phyloP scores from a whole-genome alignment of 2,888 invertebrate genomes.

The Mamestra brassicae region DNA sequence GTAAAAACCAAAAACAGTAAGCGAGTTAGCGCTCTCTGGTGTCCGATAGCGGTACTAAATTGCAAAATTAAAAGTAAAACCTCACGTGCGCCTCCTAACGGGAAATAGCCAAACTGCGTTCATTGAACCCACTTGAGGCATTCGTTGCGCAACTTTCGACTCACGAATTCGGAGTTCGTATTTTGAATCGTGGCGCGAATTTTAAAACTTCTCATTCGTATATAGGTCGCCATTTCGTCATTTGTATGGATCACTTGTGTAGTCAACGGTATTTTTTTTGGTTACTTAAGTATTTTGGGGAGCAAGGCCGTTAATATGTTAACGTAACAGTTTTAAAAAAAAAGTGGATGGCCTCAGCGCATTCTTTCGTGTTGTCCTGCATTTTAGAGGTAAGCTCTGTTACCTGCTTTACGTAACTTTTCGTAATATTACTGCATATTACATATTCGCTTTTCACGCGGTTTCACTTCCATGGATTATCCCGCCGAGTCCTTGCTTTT shows the following conservation, averaged over 20 bases:
- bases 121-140: constrained; percentile 79
- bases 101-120: constrained; percentile 86
- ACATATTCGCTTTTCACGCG: too few species aligned
- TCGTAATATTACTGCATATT: constrained; percentile 5
- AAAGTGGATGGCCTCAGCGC: constrained; percentile 42
- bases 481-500: not conserved
- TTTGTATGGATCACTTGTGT: constrained; percentile 76
- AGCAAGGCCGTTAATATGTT: constrained; percentile 65
- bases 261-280: constrained; percentile 63
- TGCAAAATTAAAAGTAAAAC: constrained; percentile 89
- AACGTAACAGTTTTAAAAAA: constrained; percentile 48
- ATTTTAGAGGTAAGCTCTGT: constrained; percentile 32
- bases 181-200: constrained; percentile 78
- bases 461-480: not conserved
- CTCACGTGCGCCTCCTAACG: constrained; percentile 87
- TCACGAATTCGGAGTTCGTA: constrained; percentile 70
- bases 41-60: constrained; percentile 85
- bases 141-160: constrained; percentile 78
- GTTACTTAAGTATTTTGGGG: constrained; percentile 50
- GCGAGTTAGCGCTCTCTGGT: constrained; percentile 81
- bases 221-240: constrained; percentile 80
- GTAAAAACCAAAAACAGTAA: constrained; percentile 53
- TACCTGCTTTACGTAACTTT: constrained; percentile 32
- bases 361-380: constrained; percentile 45
- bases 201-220: constrained; percentile 77